Evolutionary conservation across 2,888 invertebrate genomes (phyloP).

Genomic region (Rhorus exstirpatorius): DNA sequence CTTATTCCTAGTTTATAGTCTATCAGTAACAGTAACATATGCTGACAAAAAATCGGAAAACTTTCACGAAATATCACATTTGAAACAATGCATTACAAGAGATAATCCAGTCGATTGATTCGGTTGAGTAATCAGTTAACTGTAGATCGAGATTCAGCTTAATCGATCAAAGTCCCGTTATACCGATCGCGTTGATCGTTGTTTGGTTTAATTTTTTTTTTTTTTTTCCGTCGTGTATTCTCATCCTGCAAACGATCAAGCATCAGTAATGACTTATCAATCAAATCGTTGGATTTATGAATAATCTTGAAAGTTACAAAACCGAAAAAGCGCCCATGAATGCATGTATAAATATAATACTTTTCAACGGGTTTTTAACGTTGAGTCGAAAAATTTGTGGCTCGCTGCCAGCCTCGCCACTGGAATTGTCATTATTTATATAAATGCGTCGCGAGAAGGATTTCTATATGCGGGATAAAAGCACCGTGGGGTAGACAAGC

Average conservation of each 20-base stretch:
- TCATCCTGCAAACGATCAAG: no score
- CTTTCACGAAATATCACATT: not conserved
- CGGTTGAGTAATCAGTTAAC: no score
- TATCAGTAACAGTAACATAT: slow-evolving; percentile 9
- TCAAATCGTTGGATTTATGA: not conserved
- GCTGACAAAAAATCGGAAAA: no score
- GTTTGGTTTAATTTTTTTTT: no score
- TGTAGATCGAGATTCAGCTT: no score
- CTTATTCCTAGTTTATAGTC: slow-evolving; percentile 56
- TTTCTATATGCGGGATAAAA: not conserved
- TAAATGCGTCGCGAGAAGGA: slow-evolving; percentile 72
- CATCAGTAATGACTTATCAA: no score
- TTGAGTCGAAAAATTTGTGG: slow-evolving; percentile 22
- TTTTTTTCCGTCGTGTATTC: no score
- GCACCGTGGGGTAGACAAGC: not conserved
- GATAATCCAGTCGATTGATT: not conserved
- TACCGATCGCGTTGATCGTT: no score
- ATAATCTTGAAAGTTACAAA: not conserved
- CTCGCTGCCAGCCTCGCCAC: slow-evolving; percentile 27
- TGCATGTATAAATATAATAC: not conserved
- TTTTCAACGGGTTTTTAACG: not conserved
- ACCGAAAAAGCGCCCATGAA: not conserved
- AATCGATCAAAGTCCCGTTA: no score
- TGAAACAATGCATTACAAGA: not conserved
- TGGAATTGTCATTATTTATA: slow-evolving; percentile 84